Base-by-base conservation (phyloP, 2,113 vertebrate species). In the Ctenomys sociabilis region DNA sequence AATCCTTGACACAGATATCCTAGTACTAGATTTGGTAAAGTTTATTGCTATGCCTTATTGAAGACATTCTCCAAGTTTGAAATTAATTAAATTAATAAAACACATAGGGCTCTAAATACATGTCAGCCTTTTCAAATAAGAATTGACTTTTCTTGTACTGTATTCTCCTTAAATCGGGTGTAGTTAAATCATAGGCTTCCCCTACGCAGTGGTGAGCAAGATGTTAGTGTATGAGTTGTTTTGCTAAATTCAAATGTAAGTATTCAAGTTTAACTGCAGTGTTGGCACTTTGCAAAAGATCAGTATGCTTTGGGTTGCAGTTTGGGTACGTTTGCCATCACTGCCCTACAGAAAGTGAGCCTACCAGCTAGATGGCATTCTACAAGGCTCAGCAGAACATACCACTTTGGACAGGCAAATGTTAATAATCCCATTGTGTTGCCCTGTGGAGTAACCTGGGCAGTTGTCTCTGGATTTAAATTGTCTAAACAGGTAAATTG, bases 21-120 rank as follows among this genome's bases (percentile, higher is more conserved):
- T 63, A 82, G 40, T 49, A 64, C 35, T 89, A 61, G 66, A 85
- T 59, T 80, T 88, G 45, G 21, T 90, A n/a, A 57, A 37, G n/a
- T 77, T 81, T 40, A 52, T 89, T 70, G 26, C 1, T 86, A 13
- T 49, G 19, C 21, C 40, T 93, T 70, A 37, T 80, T 54, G 82
- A 22, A 94, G 35, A 72, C 22, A 35, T 52, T 59, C 72, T 14
- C 43, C 43, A 24, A 61, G 5, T 88, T 68, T 70, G 52, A 93
- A 85, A 49, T 93, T 12, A 80, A n/a, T n/a, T 63, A 97, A 87
- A 93, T 72, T 92, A 43, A 57, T 49, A 32, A 21, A 68, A 52
- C 57, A 32, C 73, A 82, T 17, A 95, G 30, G 37, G 8, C 78
- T 86, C 72, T 43, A 88, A 88, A 95, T 32, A 35, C 66, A 14